A percentile compares a stretch with the other conserved stretches of the same genome.
These are phyloP conservation scores for Chromoteleia sp. DNA, from an alignment of 2,888 invertebrate species.

Conservation along the genomic window DNA sequence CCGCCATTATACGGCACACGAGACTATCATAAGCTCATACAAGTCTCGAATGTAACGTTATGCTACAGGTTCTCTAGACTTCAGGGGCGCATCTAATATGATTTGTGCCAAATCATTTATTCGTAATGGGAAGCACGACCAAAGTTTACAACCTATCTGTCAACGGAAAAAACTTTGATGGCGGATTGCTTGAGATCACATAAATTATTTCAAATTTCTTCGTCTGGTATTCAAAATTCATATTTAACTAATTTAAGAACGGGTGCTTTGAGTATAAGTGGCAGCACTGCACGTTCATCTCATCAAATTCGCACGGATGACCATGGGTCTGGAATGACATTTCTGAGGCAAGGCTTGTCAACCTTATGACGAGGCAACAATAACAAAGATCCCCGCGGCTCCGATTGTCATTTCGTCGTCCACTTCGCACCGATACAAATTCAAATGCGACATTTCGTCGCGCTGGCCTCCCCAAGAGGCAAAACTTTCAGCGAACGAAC, in stretches of 20 bases:
- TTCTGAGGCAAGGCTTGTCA: constrained; percentile 73
- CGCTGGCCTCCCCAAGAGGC: constrained; percentile 54
- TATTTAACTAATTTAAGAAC: too few species aligned
- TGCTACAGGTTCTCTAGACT: constrained; percentile 35
- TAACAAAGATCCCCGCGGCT: constrained; percentile 75
- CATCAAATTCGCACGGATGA: constrained; percentile 74
- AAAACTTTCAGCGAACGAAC: constrained; percentile 42
- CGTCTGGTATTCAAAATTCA: too few species aligned
- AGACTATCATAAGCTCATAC: constrained; percentile 59
- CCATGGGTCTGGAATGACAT: constrained; percentile 72
- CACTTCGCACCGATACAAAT: constrained; percentile 73
- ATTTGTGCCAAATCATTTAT: constrained; percentile 56
- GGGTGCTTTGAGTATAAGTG: too few species aligned
- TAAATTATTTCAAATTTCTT: too few species aligned
- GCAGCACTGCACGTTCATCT: too few species aligned
- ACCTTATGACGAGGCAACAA: constrained; percentile 79
- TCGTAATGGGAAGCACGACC: constrained; percentile 10
- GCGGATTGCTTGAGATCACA: not conserved
- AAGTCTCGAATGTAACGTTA: constrained; percentile 3
- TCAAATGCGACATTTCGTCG: constrained; percentile 76
- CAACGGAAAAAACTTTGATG: constrained; percentile 11
- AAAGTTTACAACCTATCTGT: constrained; percentile 25
- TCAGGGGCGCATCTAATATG: constrained; percentile 48
- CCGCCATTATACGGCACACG: constrained; percentile 65
- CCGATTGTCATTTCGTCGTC: constrained; percentile 82